Conservation (phyloP, 2,888 invertebrate species). For the Protodeltote pygarga region DNA sequence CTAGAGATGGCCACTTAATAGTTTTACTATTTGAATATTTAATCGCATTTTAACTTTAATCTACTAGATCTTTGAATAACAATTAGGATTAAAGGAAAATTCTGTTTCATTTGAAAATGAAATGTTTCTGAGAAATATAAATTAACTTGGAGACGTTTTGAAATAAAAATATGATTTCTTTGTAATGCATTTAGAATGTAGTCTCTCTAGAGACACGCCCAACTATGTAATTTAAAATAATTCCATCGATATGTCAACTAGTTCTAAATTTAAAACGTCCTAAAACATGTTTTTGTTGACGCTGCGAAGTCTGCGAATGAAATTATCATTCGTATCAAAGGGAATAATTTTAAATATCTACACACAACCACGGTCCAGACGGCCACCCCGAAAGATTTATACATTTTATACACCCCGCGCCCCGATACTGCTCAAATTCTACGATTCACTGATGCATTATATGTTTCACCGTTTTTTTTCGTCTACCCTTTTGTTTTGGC, state of each 20-base stretch:
- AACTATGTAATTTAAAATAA: too few relatives aligned
- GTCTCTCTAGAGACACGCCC: too few relatives aligned
- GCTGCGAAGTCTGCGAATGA: conserved; percentile 72
- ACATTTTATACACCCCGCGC: conserved; percentile 61
- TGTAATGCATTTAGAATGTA: too few relatives aligned
- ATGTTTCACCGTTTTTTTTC: conserved; percentile 75
- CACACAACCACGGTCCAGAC: conserved; percentile 79
- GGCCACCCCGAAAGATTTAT: conserved; percentile 81
- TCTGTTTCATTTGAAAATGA: conserved; percentile 2
- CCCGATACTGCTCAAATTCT: conserved; percentile 75
- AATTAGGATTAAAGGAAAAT: background rate
- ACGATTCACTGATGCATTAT: conserved; percentile 78
- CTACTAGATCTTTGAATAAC: background rate
- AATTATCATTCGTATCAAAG: conserved; percentile 87
- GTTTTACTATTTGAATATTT: conserved; percentile 4
- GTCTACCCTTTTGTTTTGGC: conserved; percentile 77
- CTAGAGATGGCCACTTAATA: conserved; percentile 16
- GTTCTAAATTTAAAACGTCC: conserved; percentile 9
- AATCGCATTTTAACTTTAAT: background rate
- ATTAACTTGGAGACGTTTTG: background rate
- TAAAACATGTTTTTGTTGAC: conserved; percentile 64
- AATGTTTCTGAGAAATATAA: background rate
- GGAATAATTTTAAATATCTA: conserved; percentile 86
- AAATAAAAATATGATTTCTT: background rate
- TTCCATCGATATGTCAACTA: conserved; percentile 6